phyloP scores from a whole-genome alignment of 1,140 invertebrate genomes.

The Pantala flavescens region DNA sequence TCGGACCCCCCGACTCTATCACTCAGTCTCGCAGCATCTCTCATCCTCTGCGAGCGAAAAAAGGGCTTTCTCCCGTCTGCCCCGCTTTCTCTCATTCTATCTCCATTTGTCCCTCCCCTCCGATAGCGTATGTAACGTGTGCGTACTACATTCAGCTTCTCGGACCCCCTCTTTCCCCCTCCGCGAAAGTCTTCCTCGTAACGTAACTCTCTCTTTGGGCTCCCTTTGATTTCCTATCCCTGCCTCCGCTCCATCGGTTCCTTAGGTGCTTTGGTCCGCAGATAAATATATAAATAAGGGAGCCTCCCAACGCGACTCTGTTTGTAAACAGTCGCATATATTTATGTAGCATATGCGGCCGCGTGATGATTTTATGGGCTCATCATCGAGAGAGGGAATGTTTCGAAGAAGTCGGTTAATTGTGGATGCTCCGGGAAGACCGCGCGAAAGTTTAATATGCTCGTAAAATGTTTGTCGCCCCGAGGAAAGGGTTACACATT shows the following conservation, averaged over 20 bases:
- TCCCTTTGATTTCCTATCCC: neutral
- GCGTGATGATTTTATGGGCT: no score
- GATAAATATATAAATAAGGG: no score
- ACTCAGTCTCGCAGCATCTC: neutral
- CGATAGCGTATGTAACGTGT: neutral
- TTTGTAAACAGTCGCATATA: no score
- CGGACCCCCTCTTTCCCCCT: neutral
- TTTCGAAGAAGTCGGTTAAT: no score
- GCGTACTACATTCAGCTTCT: neutral
- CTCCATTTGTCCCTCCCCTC: neutral
- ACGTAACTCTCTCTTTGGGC: neutral
- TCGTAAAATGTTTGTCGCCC: no score
- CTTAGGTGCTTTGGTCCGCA: no score
- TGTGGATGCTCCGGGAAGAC: no score
- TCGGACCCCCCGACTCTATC: neutral
- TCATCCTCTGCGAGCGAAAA: neutral
- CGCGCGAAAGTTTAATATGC: no score
- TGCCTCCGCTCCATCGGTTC: neutral
- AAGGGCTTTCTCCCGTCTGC: neutral
- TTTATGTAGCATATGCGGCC: no score
- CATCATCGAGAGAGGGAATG: no score
- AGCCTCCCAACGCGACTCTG: no score
- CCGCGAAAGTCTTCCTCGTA: neutral
- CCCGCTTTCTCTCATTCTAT: neutral
- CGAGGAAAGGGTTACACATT: no score